Base-by-base conservation (phyloP, 2,113 vertebrate species). In the Dipodomys merriami region DNA sequence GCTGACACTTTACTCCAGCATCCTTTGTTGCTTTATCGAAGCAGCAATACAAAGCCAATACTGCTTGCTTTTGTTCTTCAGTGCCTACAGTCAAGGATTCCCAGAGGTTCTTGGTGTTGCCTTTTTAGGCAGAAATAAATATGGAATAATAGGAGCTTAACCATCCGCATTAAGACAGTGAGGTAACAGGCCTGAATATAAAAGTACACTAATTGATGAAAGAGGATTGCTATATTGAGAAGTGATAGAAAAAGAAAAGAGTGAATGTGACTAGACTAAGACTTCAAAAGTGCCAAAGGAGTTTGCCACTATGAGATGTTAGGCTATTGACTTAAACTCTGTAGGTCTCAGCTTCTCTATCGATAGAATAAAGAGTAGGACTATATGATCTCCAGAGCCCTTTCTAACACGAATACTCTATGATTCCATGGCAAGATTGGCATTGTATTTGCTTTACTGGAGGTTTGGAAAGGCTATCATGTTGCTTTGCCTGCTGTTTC, bases 1-100 rank as follows among this genome's bases (percentile, higher is more conserved):
- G 69, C 19, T 90, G 67, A 83, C 39, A 83, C 23, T 95, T 64
- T 71, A 67, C 29, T 73, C 20, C 49, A 65, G 39, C 25, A 77
- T 62, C 94, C 44, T 81, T 76, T 22, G 78, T 91, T 93, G 72
- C 88, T 92, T 82, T 39, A n/a, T 78, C 62, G 68, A 74, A 85
- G 49, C 69, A 76, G 33, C 76, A 62, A 77, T 71, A 44, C 29
- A n/a, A 9, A 68, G 46, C 57, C 35, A 44, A 1, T 88, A 81
- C 33, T 78, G 7, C 39, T 94, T 90, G 68, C 29, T 73, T 89
- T 86, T 83, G 19, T 53, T 62, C 83, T 89, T 39, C 6, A 33
- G 39, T 83, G 6, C 16, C 33, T 87, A 39, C 39, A 15, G 22
- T 44, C 49, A 71, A 68, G 33, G 33, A 62, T 44, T 30, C 5